Conservation (phyloP, 2,113 vertebrate species). For the Pelobates fuscus region DNA sequence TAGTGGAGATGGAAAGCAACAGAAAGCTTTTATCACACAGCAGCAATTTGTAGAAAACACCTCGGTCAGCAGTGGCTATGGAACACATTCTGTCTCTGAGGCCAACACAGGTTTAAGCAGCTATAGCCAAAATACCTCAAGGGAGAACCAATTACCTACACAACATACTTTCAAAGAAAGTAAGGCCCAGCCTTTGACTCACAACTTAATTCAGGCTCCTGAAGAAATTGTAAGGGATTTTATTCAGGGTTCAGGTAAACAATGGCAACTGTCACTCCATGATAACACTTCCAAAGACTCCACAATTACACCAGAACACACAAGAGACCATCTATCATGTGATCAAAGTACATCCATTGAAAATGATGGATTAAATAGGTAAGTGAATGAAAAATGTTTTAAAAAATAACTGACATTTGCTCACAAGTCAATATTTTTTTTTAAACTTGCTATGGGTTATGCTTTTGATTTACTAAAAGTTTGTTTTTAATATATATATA, state of each 20-base stretch:
- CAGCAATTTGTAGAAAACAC: conserved; percentile 64
- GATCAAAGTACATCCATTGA: conserved; percentile 57
- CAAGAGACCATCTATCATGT: conserved; percentile 26
- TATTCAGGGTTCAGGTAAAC: not conserved
- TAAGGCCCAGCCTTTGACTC: not conserved
- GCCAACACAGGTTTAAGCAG: conserved; percentile 51
- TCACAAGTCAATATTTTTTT: too few relatives aligned
- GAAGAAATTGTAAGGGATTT: conserved; percentile 15
- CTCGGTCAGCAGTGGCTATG: conserved; percentile 82
- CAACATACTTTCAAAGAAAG: conserved; percentile 20
- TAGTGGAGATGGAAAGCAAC: conserved; percentile 55
- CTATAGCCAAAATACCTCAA: not conserved
- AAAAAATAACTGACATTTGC: too few relatives aligned
- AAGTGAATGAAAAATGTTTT: conserved; percentile 48
- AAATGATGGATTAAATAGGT: conserved; percentile 59
- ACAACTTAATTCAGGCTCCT: accelerated
- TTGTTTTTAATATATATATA: too few relatives aligned
- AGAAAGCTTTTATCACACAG: conserved; percentile 39
- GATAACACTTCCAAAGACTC: not conserved
- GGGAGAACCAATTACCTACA: conserved; percentile 7
- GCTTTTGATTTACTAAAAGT: too few relatives aligned
- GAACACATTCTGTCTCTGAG: conserved; percentile 75
- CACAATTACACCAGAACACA: conserved; percentile 16
- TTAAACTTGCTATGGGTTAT: too few relatives aligned
- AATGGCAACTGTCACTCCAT: not conserved